These are phyloP conservation scores for Pygoscelis antarcticus DNA, from an alignment of 2,113 vertebrate species.

Conservation along the genomic window DNA sequence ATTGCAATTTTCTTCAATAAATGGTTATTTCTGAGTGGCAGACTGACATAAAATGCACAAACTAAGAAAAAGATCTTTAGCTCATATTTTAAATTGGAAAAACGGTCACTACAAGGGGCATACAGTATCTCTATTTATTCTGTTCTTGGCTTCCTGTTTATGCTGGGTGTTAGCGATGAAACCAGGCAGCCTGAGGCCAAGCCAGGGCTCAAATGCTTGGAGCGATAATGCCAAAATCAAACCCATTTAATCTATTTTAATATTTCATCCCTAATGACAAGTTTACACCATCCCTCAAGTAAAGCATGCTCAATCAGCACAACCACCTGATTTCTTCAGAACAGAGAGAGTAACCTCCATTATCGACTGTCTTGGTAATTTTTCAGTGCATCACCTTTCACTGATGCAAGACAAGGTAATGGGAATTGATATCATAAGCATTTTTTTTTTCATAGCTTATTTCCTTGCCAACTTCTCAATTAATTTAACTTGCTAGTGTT, in stretches of 20 bases:
- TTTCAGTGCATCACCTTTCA: background rate
- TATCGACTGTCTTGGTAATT: background rate
- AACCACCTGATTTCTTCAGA: background rate
- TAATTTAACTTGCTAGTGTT: background rate
- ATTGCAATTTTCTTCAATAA: constrained; percentile 15
- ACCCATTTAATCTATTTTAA: background rate
- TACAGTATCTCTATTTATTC: background rate
- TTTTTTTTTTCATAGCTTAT: background rate
- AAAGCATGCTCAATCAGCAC: background rate
- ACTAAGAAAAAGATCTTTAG: background rate
- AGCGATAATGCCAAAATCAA: background rate
- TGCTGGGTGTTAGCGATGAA: background rate
- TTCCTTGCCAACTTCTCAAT: background rate
- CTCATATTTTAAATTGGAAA: background rate
- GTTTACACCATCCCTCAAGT: background rate
- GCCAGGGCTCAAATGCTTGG: background rate
- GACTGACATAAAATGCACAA: background rate
- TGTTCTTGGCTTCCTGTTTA: background rate
- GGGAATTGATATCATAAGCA: background rate
- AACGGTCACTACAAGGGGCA: background rate
- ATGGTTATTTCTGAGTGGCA: background rate
- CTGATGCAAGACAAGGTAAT: background rate
- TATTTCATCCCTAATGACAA: background rate
- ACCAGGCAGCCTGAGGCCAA: background rate
- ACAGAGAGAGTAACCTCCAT: background rate